These are phyloP conservation scores for Psammodynastes pulverulentus DNA, from an alignment of 2,113 vertebrate genomes.

Conservation along the genomic window DNA sequence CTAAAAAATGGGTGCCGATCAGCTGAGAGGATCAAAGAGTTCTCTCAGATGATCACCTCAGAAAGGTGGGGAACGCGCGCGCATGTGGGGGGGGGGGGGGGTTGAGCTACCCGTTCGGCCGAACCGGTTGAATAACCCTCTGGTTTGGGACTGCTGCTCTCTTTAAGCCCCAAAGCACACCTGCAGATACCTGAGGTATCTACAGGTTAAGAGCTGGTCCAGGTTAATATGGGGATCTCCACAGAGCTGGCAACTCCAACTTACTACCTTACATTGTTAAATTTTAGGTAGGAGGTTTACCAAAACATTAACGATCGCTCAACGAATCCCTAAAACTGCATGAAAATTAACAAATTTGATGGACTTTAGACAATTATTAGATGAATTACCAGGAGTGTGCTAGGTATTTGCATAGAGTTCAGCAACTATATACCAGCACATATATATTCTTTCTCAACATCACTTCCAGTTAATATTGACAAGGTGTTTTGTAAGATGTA, in stretches of 20 bases:
- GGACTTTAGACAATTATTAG: neutral
- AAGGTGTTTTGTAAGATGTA: neutral
- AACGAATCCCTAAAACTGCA: neutral
- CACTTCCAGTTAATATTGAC: neutral
- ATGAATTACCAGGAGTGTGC: neutral
- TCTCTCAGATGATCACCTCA: too few relatives aligned
- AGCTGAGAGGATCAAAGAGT: too few relatives aligned
- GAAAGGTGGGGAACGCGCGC: too few relatives aligned
- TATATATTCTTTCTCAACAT: neutral
- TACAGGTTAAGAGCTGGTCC: neutral
- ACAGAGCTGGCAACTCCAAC: neutral
- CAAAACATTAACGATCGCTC: neutral
- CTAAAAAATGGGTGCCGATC: too few relatives aligned
- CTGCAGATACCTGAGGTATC: neutral
- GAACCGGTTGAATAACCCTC: too few relatives aligned
- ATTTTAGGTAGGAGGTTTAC: neutral
- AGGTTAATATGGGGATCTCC: neutral
- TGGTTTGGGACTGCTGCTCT: neutral
- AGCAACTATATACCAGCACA: neutral
- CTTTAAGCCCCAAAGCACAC: neutral
- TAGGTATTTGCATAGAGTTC: neutral
- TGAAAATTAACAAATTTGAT: neutral
- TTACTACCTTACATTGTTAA: neutral
- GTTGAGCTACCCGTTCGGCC: too few relatives aligned
- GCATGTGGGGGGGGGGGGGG: too few relatives aligned